Percentiles rank a stretch among this genome's conserved stretches.
phyloP scores from a whole-genome alignment of 2,113 vertebrate genomes.

The Xiphophorus maculatus region DNA sequence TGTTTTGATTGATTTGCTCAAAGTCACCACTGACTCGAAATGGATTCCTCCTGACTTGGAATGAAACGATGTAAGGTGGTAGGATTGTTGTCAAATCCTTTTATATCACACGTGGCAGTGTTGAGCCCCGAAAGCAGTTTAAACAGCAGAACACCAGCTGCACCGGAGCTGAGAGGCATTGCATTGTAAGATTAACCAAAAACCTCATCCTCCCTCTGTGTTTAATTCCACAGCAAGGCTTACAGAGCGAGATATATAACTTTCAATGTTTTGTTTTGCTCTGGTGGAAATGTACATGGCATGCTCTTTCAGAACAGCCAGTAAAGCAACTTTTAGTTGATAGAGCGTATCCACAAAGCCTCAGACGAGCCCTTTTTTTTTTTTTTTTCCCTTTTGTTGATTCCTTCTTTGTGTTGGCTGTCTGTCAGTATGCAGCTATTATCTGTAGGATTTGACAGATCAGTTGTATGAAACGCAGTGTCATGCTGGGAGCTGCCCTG shows the following conservation, averaged over 20 bases:
- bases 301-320: background rate
- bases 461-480: background rate
- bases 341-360: background rate
- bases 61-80: background rate
- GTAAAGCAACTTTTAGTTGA: background rate
- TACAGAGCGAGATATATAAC: background rate
- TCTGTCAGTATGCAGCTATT: background rate
- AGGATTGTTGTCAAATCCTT: background rate
- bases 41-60: background rate
- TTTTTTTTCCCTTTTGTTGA: background rate
- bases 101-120: background rate
- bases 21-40: constrained; percentile 12
- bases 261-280: background rate
- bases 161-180: background rate
- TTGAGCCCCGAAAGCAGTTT: background rate
- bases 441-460: background rate
- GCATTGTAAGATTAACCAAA: background rate
- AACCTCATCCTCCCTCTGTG: background rate
- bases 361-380: background rate
- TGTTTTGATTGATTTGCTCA: background rate
- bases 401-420: background rate
- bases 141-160: background rate
- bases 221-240: background rate
- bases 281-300: background rate
- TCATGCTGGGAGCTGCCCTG: background rate